Conservation (phyloP, 2,113 vertebrate species). For the Rhodinocichla rosea region DNA sequence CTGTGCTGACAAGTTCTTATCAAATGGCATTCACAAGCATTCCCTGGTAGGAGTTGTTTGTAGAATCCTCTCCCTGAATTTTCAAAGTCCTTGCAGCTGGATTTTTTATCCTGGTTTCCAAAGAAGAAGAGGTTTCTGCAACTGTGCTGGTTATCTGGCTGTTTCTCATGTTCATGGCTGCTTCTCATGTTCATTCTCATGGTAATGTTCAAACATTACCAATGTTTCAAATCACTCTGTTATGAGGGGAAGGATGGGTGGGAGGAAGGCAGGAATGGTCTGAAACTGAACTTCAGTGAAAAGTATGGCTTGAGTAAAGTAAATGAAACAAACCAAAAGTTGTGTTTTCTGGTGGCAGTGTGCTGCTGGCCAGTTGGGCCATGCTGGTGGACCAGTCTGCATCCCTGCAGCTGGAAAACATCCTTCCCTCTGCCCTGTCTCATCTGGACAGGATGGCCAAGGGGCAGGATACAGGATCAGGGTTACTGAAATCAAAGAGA, state of each 20-base stretch:
- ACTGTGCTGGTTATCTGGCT: not conserved
- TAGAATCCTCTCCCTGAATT: not conserved
- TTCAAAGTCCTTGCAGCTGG: not conserved
- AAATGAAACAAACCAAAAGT: not conserved
- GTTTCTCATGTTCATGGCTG: not conserved
- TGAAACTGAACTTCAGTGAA: not conserved
- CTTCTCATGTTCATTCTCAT: not conserved
- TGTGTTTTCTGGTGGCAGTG: not conserved
- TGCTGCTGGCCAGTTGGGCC: not conserved
- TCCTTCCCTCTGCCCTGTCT: not conserved
- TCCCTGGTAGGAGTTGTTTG: not conserved
- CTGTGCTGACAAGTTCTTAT: not conserved
- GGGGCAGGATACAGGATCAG: not conserved
- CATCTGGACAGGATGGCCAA: fast-evolving
- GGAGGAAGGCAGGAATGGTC: not conserved
- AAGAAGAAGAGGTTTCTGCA: not conserved
- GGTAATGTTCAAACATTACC: too few relatives aligned
- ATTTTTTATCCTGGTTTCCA: not conserved
- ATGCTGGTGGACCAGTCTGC: not conserved
- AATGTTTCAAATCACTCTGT: not conserved
- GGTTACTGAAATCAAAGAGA: not conserved
- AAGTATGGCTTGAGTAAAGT: not conserved
- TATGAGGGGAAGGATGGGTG: not conserved
- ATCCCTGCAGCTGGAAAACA: not conserved
- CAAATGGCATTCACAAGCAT: not conserved